Conservation (phyloP, 2,888 invertebrate species). For the Plutella xylostella region DNA sequence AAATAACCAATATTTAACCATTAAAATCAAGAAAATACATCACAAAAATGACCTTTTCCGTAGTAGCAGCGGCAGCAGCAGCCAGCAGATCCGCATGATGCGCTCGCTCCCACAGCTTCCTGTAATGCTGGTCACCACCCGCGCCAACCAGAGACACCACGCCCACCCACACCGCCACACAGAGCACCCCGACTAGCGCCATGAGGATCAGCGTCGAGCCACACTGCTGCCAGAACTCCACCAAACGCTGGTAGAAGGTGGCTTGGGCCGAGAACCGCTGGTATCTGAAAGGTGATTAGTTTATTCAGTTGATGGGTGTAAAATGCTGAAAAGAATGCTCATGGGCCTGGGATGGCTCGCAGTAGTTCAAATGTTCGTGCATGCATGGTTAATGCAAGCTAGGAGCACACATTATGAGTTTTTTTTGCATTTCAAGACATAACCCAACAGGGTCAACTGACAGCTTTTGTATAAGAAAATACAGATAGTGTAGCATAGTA, state of each 20-base stretch:
- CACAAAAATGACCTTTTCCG: conserved; percentile 37
- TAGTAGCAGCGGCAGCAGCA: conserved; percentile 13
- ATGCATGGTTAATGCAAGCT: no score
- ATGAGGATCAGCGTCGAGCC: conserved; percentile 46
- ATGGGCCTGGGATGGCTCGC: no score
- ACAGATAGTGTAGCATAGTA: no score
- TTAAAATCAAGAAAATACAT: not conserved
- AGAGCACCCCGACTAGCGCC: conserved; percentile 41
- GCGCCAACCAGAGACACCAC: conserved; percentile 50
- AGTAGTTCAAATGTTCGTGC: no score
- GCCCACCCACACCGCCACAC: conserved; percentile 54
- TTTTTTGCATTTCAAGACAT: no score
- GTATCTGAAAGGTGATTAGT: conserved; percentile 48
- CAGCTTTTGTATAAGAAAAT: no score
- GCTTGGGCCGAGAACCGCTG: conserved; percentile 46
- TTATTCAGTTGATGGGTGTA: no score
- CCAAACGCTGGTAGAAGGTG: conserved; percentile 30
- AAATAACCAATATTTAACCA: no score
- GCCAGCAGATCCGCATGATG: conserved; percentile 51
- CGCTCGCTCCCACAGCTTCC: conserved; percentile 56
- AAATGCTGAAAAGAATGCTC: no score
- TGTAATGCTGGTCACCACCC: conserved; percentile 60
- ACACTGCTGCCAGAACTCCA: conserved; percentile 36
- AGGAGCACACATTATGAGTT: no score
- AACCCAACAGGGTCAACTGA: no score